Evolutionary conservation across 2,888 invertebrate genomes (phyloP), one percentile per base, ranked within the genome.

Genomic region (Syrphus vitripennis): DNA sequence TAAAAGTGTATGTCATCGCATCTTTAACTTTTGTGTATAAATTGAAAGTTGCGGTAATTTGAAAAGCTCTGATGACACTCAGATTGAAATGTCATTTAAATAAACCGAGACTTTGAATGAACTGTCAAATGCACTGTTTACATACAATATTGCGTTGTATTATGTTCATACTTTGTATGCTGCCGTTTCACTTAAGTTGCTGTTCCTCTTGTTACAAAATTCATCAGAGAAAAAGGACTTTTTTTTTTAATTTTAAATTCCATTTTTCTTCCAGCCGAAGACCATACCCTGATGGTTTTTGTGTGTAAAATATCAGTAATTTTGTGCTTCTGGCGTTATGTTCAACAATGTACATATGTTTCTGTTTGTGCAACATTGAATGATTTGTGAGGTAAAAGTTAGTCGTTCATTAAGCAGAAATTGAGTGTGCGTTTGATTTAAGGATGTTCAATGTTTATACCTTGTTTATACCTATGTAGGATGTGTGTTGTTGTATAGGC

Each of bases 1-100:
- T 48, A 48, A 31, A 31, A 16, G 37, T n/a, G n/a, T n/a, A 61
- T 45, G 26, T 63, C 63, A 42, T 31, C 31, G 29, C n/a, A n/a
- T 65, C 65, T 31, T 48, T 65, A 65, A 65, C 45, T 45, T n/a
- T 65, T 65, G 45, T 37, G 21, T 31, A 3, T 45, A 48, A 65
- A 65, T 65, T 65, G 65, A 48, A 65, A 48, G 7, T 48, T 65
- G 65, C 19, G 65, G 65, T 65, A 48, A 48, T 65, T 65, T 65
- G 48, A 45, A 45, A 65, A 31, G 48, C 65, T n/a, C n/a, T 48
- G 45, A 48, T 48, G 45, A 48, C 19, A 65, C 12, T 19, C 40
- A 45, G 19, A 65, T 65, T 65, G 48, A 65, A 48, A 29, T 65
- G 65, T 65, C 65, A 65, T 29, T 65, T 65, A 48, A 65, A 65